Percentiles rank a stretch among this genome's conserved stretches.
Evolutionary conservation across 2,888 invertebrate genomes (phyloP).

Genomic region (Psylliodes chrysocephalus): DNA sequence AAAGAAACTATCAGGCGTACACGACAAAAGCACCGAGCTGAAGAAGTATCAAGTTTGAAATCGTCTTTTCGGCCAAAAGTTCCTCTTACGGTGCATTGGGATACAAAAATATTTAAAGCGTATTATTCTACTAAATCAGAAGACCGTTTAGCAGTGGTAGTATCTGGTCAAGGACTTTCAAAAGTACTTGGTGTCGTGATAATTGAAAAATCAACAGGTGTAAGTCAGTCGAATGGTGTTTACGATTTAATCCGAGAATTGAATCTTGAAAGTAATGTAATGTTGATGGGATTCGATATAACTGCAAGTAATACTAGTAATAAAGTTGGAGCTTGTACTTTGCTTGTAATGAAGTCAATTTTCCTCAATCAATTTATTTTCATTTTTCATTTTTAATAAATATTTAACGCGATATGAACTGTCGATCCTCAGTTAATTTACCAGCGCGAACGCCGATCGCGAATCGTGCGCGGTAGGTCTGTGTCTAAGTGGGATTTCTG

Average conservation of each 20-base stretch:
- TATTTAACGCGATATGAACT: too few relatives aligned
- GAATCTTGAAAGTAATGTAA: background rate
- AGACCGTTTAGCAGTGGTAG: background rate
- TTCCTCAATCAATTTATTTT: too few relatives aligned
- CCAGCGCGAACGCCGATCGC: too few relatives aligned
- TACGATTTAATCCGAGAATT: background rate
- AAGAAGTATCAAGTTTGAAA: background rate
- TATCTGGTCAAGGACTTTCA: background rate
- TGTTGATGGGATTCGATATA: background rate
- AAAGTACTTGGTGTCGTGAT: background rate
- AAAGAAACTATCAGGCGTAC: background rate
- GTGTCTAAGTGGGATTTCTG: too few relatives aligned
- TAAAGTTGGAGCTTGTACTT: background rate
- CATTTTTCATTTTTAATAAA: too few relatives aligned
- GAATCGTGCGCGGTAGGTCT: too few relatives aligned
- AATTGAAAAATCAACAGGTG: background rate
- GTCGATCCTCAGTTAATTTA: too few relatives aligned
- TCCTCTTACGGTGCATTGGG: background rate
- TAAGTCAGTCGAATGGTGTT: background rate
- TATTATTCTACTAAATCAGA: background rate
- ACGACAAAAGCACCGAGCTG: background rate
- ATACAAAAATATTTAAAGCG: background rate
- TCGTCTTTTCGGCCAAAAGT: background rate
- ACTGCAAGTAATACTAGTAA: background rate
- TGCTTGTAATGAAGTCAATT: too few relatives aligned